Base-by-base conservation (phyloP, 2,113 vertebrate genomes). In the Elanoides forficatus region DNA sequence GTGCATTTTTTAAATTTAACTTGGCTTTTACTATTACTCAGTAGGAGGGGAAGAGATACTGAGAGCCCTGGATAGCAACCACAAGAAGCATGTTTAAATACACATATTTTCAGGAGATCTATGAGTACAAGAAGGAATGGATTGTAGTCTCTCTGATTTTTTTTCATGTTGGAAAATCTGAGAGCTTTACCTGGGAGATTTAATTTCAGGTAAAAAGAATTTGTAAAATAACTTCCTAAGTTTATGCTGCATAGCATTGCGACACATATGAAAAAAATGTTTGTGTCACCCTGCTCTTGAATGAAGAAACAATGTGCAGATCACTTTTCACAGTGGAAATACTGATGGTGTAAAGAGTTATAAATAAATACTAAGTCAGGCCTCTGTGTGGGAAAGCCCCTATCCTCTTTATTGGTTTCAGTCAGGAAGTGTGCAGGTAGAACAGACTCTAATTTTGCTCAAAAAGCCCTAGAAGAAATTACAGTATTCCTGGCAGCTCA, bases 1-100 rank as follows among this genome's bases (percentile, higher is more conserved):
- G 50, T 92, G 50, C 87, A 96, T 97, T 95, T 94, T 92, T 96
- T 83, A 96, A 91, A 96, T 96, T 94, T 96, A 97, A 91, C 96
- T 96, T 96, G 93, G 87, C 95, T 96, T 96, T 96, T 96, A 82
- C 89, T 90, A 93, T 97, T 95, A 95, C 63, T 90, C 91, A 90
- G 95, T 96, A 96, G 96, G 96, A 96, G 89, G 89, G 66, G 55
- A 93, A 88, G 91, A 96, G 94, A 96, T 91, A 95, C 71, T 47
- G 86, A 90, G 58, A 82, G 50, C 67, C 72, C 81, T 94, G 93
- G 94, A 93, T 94, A 93, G 94, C 87, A 96, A 97, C 81, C 67
- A 90, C 90, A 94, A 73, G 84, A 89, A 87, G 18, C 15, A 42
- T 88, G 59, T 82, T 94, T 96, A 94, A 97, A 89, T 93, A 94